A percentile compares a stretch with the other conserved stretches of the same genome.
Conservation (phyloP, 2,888 invertebrate species). For the Asteroscopus sphinx region DNA sequence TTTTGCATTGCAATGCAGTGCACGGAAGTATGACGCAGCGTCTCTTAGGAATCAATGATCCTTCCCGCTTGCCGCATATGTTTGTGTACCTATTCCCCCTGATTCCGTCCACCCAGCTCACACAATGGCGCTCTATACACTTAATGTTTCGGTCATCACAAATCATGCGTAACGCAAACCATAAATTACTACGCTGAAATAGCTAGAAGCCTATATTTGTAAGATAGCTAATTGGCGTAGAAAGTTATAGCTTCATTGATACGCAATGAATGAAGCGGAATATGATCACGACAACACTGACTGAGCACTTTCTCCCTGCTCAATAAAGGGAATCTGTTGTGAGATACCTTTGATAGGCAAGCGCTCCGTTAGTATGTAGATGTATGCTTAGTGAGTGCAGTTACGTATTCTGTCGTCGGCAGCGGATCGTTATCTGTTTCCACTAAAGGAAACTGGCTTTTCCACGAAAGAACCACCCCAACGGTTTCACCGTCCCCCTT, state of each 20-base stretch:
- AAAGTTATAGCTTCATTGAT: slow-evolving; percentile 31
- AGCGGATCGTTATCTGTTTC: slow-evolving; percentile 90
- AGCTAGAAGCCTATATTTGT: slow-evolving; percentile 33
- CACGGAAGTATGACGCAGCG: slow-evolving; percentile 71
- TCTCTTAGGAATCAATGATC: slow-evolving; percentile 71
- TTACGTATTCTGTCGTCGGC: slow-evolving; percentile 89
- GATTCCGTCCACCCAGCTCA: slow-evolving; percentile 56
- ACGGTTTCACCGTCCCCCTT: slow-evolving; percentile 75
- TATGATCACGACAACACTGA: slow-evolving; percentile 66
- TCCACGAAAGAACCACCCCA: slow-evolving; percentile 86
- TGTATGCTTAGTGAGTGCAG: slow-evolving; percentile 84
- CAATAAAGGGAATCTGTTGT: slow-evolving; percentile 74
- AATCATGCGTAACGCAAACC: slow-evolving; percentile 2
- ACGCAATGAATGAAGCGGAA: slow-evolving; percentile 51
- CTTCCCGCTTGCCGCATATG: slow-evolving; percentile 58
- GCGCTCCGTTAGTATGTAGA: slow-evolving; percentile 75
- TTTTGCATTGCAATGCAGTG: slow-evolving; percentile 70
- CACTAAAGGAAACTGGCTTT: slow-evolving; percentile 89
- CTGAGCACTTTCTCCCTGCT: slow-evolving; percentile 70
- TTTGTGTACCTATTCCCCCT: slow-evolving; percentile 58
- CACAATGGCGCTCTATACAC: slow-evolving; percentile 6
- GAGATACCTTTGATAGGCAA: slow-evolving; percentile 81
- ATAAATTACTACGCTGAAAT: slow-evolving; percentile 4
- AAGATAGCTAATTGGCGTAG: slow-evolving; percentile 51
- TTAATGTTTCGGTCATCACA: slow-evolving; percentile 13